Conservation (phyloP, 2,113 vertebrate genomes). For the Dicentrarchus labrax region DNA sequence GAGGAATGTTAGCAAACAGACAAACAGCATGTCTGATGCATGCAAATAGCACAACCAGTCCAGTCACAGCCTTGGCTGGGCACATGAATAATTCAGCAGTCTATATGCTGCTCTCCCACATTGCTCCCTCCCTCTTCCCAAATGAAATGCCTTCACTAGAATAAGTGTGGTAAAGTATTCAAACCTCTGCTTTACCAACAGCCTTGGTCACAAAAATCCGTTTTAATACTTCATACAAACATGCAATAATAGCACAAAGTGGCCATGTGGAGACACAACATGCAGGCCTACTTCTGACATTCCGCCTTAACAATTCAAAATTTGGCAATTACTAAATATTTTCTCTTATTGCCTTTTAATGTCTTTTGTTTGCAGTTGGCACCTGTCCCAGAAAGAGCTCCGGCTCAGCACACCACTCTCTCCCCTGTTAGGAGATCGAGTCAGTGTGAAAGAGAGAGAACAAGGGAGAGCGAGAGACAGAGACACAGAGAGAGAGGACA, state of each 20-base stretch:
- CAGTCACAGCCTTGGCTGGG: constrained; percentile 84
- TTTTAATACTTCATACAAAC: constrained; percentile 46
- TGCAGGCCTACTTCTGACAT: constrained; percentile 19
- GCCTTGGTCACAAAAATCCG: neutral
- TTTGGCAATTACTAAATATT: constrained; percentile 12
- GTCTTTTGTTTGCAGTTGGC: constrained; percentile 90
- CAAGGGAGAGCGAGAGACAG: constrained; percentile 60
- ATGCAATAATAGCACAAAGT: constrained; percentile 21
- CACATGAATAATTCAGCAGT: constrained; percentile 92
- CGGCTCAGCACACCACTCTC: constrained; percentile 81
- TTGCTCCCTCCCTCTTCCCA: constrained; percentile 60
- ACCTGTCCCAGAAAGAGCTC: constrained; percentile 89
- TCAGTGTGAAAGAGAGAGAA: constrained; percentile 67
- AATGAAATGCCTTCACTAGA: constrained; percentile 80
- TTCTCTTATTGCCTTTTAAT: constrained; percentile 72
- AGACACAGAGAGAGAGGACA: constrained; percentile 63
- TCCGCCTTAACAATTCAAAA: constrained; percentile 37
- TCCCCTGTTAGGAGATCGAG: constrained; percentile 71
- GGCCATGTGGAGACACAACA: neutral
- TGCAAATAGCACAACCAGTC: constrained; percentile 88
- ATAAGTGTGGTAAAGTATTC: constrained; percentile 70
- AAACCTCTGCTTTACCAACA: constrained; percentile 40
- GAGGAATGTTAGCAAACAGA: constrained; percentile 94
- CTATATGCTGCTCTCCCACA: constrained; percentile 70
- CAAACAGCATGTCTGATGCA: constrained; percentile 91